phyloP scores from a whole-genome alignment of 2,888 invertebrate genomes.

The Eupithecia dodoneata region DNA sequence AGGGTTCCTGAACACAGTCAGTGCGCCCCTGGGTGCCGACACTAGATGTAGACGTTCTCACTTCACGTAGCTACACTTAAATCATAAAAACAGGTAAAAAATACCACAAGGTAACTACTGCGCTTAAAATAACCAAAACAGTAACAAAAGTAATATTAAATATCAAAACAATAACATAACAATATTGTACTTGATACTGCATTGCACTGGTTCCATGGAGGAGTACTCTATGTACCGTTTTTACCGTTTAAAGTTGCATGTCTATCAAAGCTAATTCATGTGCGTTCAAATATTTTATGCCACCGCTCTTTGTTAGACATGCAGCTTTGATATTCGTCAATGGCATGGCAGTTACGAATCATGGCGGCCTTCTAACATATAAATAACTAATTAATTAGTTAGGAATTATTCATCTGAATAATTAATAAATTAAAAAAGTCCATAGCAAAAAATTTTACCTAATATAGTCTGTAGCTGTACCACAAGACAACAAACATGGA shows the following conservation, averaged over 20 bases:
- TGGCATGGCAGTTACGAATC: background rate
- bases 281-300: background rate
- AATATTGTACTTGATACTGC: background rate
- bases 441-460: background rate
- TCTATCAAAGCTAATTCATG: background rate
- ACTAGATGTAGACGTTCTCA: background rate
- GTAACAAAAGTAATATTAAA: constrained; percentile 10
- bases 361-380: background rate
- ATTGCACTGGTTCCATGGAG: background rate
- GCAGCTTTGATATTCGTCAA: background rate
- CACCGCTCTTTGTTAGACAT: background rate
- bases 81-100: constrained; percentile 2
- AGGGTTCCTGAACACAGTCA: background rate
- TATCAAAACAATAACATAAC: constrained; percentile 1
- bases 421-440: background rate
- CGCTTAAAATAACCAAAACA: background rate
- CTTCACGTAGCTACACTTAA: background rate
- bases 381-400: background rate
- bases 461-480: background rate
- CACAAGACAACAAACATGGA: background rate
- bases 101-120: background rate
- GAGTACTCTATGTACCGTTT: background rate
- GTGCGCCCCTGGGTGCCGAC: background rate
- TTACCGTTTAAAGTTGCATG: background rate
- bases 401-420: background rate